Base-by-base conservation (phyloP, 2,888 invertebrate species). In the Orthosia cruda region DNA sequence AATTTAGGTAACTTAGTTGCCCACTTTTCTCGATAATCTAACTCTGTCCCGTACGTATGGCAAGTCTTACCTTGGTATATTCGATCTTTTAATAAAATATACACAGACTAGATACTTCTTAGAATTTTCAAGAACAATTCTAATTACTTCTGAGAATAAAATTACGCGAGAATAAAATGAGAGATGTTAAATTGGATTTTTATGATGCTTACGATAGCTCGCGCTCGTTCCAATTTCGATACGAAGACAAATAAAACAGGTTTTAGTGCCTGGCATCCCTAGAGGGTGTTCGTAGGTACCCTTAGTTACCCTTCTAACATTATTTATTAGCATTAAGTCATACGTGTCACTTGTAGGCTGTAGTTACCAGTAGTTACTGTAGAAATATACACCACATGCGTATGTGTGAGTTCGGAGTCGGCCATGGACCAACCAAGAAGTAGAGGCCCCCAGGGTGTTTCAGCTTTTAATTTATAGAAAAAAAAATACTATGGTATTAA, bases 61-160 rank as follows among this genome's bases (percentile, higher is more conserved):
- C 2, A 55, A 47, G 7, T 32, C 11, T 16, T 11, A 52, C 18
- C 1, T 58, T 26, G 57, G 1, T 18, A 5, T 4, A 32, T 11
- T 45, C 7, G 5, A 71, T 16, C 4, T 50, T 58, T 71, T 52
- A 70, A 3, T 32, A 11, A 20, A 45, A 7, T 40, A 40, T 1
- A 57, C 16, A 4, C 23, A 52, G 4, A 40, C n/a, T 40, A 45
- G 16, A 54, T 16, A 45, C 3, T 18, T 50, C 47, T 49, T 20
- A 47, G 64, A 58, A 49, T 64, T 54, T 79, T 64, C 62, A 64
- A 71, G 50, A 58, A 85, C 65, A 76, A 68, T 63, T 62, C 32
- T 85, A 66, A 83, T 77, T 69, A 77, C 63, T 85, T 72, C 77
- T 76, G n/a, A 40, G 66, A 81, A 82, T 50, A 58, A 23, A 32